Conservation (phyloP, 2,888 invertebrate species). For the Netelia virgata region DNA sequence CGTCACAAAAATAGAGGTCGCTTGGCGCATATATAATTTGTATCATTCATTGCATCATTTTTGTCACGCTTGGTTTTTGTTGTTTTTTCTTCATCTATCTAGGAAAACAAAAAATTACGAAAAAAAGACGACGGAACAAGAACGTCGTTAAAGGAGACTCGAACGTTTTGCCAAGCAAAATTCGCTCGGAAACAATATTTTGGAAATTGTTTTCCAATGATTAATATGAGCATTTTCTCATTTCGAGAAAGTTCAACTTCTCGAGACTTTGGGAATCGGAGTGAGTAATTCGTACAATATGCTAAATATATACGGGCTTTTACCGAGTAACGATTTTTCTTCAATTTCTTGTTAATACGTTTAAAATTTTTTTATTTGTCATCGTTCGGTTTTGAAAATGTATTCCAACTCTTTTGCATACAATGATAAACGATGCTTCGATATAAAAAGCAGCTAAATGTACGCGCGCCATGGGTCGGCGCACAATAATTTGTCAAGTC, state of each 20-base stretch:
- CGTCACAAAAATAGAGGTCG: conserved; percentile 78
- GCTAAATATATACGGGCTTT: not conserved
- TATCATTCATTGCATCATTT: conserved; percentile 70
- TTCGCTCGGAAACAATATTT: not conserved
- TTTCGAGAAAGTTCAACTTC: too few relatives aligned
- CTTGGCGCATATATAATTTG: conserved; percentile 76
- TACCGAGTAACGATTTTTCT: not conserved
- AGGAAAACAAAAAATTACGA: conserved; percentile 65
- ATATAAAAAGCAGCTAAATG: too few relatives aligned
- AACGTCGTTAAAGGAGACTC: not conserved
- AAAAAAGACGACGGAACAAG: not conserved
- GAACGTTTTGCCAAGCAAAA: not conserved
- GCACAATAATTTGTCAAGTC: not conserved
- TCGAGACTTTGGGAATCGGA: too few relatives aligned
- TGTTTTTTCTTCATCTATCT: conserved; percentile 55
- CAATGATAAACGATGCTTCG: too few relatives aligned
- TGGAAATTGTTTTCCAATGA: not conserved
- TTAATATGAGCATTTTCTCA: too few relatives aligned
- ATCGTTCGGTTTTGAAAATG: too few relatives aligned
- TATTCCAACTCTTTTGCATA: too few relatives aligned
- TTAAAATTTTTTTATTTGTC: not conserved
- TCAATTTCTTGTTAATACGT: not conserved
- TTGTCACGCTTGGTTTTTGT: conserved; percentile 59
- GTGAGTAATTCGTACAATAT: not conserved
- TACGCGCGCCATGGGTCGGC: too few relatives aligned